phyloP scores from a whole-genome alignment of 2,888 invertebrate genomes.

The Pemphredon lugubris region DNA sequence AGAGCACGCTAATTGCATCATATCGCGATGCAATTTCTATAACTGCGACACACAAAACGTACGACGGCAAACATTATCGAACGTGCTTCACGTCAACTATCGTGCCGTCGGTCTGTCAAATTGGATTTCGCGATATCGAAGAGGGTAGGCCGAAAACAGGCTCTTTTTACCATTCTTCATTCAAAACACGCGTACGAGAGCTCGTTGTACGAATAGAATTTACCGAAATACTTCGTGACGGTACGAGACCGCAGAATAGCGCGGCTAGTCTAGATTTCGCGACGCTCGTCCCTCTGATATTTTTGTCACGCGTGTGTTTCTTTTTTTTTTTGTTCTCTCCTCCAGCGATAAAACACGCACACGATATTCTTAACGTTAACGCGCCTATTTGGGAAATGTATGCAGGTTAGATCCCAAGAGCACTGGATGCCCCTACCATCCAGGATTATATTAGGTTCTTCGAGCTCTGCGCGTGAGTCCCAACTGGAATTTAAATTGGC shows the following conservation, averaged over 20 bases:
- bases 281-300: conserved; percentile 20
- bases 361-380: conserved; percentile 68
- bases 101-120: no score
- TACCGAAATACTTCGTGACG: background rate
- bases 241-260: background rate
- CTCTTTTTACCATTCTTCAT: no score
- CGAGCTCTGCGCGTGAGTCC: conserved; percentile 60
- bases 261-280: conserved; percentile 1
- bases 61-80: conserved; percentile 18
- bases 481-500: conserved; percentile 72
- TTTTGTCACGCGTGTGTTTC: conserved; percentile 40
- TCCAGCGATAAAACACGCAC: conserved; percentile 48
- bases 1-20: conserved; percentile 40
- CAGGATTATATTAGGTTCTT: conserved; percentile 73
- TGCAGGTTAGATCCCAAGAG: conserved; percentile 66
- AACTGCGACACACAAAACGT: conserved; percentile 14
- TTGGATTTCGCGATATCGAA: no score
- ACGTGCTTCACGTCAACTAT: background rate
- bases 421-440: conserved; percentile 63
- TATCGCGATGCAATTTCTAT: conserved; percentile 33
- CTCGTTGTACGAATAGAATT: background rate
- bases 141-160: no score
- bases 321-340: conserved; percentile 15
- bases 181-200: no score
- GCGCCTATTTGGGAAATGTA: conserved; percentile 72